phyloP scores from a whole-genome alignment of 2,888 invertebrate genomes.

The Formica aserva region DNA sequence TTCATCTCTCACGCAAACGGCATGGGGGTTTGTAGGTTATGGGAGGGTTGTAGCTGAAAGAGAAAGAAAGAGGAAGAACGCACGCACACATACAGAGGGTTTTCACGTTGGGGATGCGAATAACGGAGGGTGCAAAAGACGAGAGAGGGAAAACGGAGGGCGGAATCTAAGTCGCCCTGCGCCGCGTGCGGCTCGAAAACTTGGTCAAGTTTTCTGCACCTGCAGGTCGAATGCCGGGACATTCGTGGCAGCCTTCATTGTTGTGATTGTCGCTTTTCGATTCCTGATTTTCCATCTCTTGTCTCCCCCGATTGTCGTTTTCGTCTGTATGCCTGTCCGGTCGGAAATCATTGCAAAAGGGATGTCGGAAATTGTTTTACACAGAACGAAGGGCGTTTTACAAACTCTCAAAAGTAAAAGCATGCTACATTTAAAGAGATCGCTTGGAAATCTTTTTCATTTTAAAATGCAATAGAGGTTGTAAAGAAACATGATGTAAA shows the following conservation, averaged over 20 bases:
- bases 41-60: constrained; percentile 53
- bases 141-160: constrained; percentile 64
- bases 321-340: background rate
- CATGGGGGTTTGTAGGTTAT: constrained; percentile 53
- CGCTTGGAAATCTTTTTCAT: background rate
- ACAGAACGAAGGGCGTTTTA: background rate
- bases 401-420: constrained; percentile 18
- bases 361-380: constrained; percentile 39
- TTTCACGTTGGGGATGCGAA: constrained; percentile 56
- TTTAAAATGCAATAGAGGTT: background rate
- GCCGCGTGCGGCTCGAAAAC: constrained; percentile 82
- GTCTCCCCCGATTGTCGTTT: background rate
- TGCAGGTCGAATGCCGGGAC: constrained; percentile 80
- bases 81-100: constrained; percentile 31
- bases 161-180: constrained; percentile 83
- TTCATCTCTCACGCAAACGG: constrained; percentile 44
- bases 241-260: constrained; percentile 62
- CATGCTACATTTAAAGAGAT: background rate
- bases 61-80: constrained; percentile 22
- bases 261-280: constrained; percentile 61
- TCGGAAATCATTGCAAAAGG: constrained; percentile 20
- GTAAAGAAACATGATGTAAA: constrained; percentile 5
- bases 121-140: constrained; percentile 44
- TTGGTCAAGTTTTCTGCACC: constrained; percentile 85
- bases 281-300: constrained; percentile 57